Evolutionary conservation across 30 jellyfish, hydroid and myxozoan genomes (phyloP).

Genomic region (Aurelia coerulea): DNA sequence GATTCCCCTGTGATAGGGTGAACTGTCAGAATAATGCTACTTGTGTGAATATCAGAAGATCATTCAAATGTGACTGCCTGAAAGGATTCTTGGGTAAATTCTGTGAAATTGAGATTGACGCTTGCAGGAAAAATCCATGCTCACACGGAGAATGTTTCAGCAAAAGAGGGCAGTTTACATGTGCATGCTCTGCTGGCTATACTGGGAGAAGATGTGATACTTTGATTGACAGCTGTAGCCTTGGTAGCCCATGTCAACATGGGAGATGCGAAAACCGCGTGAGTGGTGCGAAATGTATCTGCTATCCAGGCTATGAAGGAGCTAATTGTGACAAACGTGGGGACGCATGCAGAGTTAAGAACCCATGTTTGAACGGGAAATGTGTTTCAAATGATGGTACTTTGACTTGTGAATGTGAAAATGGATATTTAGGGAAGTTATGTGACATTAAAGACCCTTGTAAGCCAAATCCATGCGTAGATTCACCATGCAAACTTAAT

Average conservation of each 20-base stretch:
- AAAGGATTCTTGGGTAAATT: slow-evolving; percentile 50
- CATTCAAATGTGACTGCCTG: slow-evolving; percentile 53
- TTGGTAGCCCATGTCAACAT: slow-evolving; percentile 59
- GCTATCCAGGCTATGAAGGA: slow-evolving; percentile 71
- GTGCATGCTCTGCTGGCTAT: slow-evolving; percentile 63
- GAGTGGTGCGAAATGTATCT: slow-evolving; percentile 39
- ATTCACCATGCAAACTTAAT: slow-evolving; percentile 26
- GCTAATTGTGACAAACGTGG: slow-evolving; percentile 30
- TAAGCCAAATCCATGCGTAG: slow-evolving; percentile 64
- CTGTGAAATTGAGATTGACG: slow-evolving; percentile 62
- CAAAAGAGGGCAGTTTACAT: slow-evolving; percentile 40
- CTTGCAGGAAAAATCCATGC: slow-evolving; percentile 69
- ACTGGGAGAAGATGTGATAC: slow-evolving; percentile 60
- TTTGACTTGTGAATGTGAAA: slow-evolving; percentile 44
- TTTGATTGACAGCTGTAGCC: slow-evolving; percentile 40
- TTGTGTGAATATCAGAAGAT: slow-evolving; percentile 32
- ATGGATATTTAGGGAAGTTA: slow-evolving; percentile 39
- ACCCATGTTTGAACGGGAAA: slow-evolving; percentile 64
- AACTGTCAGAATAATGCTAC: slow-evolving; percentile 55
- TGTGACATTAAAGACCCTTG: slow-evolving; percentile 65
- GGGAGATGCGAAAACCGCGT: slow-evolving; percentile 58
- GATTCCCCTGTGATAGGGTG: slow-evolving; percentile 49
- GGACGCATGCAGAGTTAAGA: slow-evolving; percentile 46
- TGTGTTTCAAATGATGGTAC: slow-evolving; percentile 25
- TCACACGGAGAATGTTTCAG: slow-evolving; percentile 61